Conservation (phyloP, 1,140 invertebrate genomes). For the Orchesella cincta region DNA sequence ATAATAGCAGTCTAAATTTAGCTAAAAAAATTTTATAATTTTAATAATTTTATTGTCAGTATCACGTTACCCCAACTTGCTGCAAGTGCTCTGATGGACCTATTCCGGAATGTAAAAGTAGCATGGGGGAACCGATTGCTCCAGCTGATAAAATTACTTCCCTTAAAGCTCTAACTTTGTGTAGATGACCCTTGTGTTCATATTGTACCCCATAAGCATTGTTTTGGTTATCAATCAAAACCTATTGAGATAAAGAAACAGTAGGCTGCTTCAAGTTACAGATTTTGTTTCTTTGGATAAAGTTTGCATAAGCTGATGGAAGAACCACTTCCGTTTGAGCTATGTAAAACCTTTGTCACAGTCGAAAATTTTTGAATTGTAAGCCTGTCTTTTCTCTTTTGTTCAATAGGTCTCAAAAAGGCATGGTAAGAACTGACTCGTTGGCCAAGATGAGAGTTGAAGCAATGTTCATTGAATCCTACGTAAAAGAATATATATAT, state of each 20-base stretch:
- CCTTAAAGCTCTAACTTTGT: slow-evolving; percentile 29
- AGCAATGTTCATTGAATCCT: slow-evolving; percentile 40
- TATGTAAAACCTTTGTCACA: slow-evolving; percentile 7
- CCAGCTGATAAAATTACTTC: slow-evolving; percentile 52
- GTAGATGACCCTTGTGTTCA: slow-evolving; percentile 29
- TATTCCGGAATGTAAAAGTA: slow-evolving; percentile 59
- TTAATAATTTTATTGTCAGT: no score
- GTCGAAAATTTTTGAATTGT: slow-evolving; percentile 15
- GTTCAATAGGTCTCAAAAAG: slow-evolving; percentile 31
- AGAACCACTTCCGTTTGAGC: background rate
- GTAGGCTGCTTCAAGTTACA: no score
- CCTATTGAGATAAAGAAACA: slow-evolving; percentile 33
- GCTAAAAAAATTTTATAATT: no score
- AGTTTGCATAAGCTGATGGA: background rate
- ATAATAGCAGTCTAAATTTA: no score
- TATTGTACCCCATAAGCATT: slow-evolving; percentile 47
- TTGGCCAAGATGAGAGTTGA: slow-evolving; percentile 34
- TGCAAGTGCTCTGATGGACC: slow-evolving; percentile 63
- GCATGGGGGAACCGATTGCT: slow-evolving; percentile 51
- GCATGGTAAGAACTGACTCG: slow-evolving; percentile 41
- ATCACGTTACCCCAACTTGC: slow-evolving; percentile 52
- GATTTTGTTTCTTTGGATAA: background rate
- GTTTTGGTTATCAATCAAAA: slow-evolving; percentile 39
- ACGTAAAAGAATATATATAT: no score
- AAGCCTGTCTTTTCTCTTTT: background rate